phyloP scores from a whole-genome alignment of 2,888 invertebrate species.

The Carterocephalus palaemon region DNA sequence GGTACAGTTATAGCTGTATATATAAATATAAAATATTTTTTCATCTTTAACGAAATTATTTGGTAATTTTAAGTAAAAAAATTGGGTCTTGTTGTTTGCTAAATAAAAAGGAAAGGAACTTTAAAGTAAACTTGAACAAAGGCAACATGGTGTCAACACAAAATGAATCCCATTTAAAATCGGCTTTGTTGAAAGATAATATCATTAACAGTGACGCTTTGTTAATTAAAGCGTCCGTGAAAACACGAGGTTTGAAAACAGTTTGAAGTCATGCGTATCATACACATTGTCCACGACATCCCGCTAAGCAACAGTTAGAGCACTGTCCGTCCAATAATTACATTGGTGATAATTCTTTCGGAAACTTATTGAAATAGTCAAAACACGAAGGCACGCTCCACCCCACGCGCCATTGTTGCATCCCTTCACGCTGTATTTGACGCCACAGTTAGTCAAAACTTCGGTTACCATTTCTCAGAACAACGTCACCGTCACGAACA shows the following conservation, averaged over 20 bases:
- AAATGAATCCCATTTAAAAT: conserved; percentile 14
- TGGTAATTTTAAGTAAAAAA: too few relatives aligned
- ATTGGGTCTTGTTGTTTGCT: too few relatives aligned
- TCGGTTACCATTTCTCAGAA: conserved; percentile 74
- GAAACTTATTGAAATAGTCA: conserved; percentile 64
- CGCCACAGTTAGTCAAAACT: conserved; percentile 76
- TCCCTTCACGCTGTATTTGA: conserved; percentile 40
- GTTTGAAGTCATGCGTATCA: conserved; percentile 49
- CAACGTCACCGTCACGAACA: conserved; percentile 48
- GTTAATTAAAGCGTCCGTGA: conserved; percentile 20
- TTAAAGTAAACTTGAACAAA: conserved; percentile 9
- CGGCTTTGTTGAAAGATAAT: conserved; percentile 8
- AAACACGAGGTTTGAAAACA: conserved; percentile 27
- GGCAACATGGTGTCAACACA: conserved; percentile 3
- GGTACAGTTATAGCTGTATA: too few relatives aligned
- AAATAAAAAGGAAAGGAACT: conserved; percentile 3
- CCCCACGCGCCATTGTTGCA: conserved; percentile 56
- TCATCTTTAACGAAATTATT: too few relatives aligned
- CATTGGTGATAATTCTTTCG: conserved; percentile 67
- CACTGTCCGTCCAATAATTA: conserved; percentile 64
- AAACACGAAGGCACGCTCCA: conserved; percentile 70
- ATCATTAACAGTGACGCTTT: conserved; percentile 17
- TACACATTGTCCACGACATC: conserved; percentile 50
- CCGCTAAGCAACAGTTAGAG: conserved; percentile 70
- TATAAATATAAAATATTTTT: too few relatives aligned